Conservation (phyloP, 2,113 vertebrate genomes). For the Ctenomys sociabilis region DNA sequence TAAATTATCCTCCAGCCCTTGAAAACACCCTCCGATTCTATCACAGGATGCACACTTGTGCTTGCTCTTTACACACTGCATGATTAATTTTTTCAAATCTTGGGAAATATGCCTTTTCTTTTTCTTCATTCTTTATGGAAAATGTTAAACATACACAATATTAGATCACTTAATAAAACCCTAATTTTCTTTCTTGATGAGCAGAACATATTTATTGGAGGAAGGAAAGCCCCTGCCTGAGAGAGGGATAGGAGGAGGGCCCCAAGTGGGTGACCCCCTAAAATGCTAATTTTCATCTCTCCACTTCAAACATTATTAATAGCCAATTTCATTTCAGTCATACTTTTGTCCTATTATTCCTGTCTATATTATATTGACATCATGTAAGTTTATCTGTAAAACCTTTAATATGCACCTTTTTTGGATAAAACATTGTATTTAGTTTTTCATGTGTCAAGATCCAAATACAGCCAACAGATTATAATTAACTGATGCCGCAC, state of each 20-base stretch:
- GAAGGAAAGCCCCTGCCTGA: too few relatives aligned
- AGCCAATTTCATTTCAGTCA: neutral
- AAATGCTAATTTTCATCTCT: neutral
- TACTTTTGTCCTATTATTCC: neutral
- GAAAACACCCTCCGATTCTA: neutral
- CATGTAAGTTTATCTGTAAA: neutral
- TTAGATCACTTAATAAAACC: neutral
- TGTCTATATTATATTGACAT: neutral
- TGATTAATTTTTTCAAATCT: neutral
- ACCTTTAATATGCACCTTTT: slow-evolving; percentile 28
- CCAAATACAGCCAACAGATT: neutral
- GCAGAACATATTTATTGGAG: too few relatives aligned
- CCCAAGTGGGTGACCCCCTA: too few relatives aligned
- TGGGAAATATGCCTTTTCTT: neutral
- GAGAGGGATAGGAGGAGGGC: too few relatives aligned
- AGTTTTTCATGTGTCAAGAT: neutral
- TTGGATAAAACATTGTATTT: neutral
- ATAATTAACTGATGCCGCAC: neutral
- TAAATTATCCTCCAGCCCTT: neutral
- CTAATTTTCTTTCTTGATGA: neutral
- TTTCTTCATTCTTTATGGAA: neutral
- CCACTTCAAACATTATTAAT: neutral
- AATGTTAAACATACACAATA: neutral
- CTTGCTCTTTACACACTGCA: neutral
- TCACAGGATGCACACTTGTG: neutral